A percentile compares a stretch with the other conserved stretches of the same genome.
Conservation (phyloP, 2,113 vertebrate species). For the Trogon surrucura region DNA sequence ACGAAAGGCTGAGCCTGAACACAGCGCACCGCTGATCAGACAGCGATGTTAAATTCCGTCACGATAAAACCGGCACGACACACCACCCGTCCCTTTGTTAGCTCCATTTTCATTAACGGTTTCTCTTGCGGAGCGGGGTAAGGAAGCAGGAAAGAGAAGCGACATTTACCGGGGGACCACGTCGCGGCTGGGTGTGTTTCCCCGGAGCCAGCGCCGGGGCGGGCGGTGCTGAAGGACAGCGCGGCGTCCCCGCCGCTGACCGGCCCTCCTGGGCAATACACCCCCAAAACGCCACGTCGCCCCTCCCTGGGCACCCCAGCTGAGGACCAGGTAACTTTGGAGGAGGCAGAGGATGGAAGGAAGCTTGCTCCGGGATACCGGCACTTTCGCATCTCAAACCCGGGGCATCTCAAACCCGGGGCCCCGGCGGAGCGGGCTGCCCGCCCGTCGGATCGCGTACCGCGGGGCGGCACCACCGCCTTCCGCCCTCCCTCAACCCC, state of each 20-base stretch:
- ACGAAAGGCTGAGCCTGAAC: background rate
- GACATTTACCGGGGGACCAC: rapidly evolving
- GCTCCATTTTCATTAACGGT: rapidly evolving
- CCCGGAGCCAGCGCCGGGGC: background rate
- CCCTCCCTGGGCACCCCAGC: background rate
- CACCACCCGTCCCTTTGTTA: background rate
- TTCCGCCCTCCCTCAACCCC: no score
- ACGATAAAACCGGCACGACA: rapidly evolving
- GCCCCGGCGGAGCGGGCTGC: background rate
- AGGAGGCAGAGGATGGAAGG: rapidly evolving
- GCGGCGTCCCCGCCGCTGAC: background rate
- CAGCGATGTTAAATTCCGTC: background rate
- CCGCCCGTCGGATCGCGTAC: background rate
- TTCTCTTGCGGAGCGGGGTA: rapidly evolving
- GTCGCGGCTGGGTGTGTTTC: no score
- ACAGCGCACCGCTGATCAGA: background rate
- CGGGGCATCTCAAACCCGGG: background rate
- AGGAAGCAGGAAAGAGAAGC: rapidly evolving
- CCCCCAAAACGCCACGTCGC: rapidly evolving
- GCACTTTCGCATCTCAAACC: background rate
- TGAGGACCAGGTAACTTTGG: background rate
- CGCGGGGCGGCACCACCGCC: background rate
- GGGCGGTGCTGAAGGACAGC: slow-evolving; percentile 33
- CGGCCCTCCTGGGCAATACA: background rate
- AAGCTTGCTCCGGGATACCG: background rate